Base-by-base conservation (phyloP, 2,888 invertebrate genomes). In the Plebejus argus region DNA sequence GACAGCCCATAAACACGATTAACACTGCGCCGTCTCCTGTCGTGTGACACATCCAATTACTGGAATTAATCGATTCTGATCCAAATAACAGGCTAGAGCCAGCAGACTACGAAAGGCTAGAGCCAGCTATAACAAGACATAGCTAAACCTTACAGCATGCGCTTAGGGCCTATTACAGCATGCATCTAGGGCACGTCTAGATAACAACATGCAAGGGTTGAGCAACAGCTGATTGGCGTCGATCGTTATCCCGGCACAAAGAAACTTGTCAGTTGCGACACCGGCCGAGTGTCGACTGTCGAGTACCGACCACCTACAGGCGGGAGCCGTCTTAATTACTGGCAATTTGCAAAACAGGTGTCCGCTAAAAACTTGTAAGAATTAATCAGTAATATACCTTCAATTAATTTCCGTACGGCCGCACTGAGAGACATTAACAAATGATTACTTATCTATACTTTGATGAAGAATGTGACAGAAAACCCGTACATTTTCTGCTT, bases 1-100 rank as follows among this genome's bases (percentile, higher is more conserved):
- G 61, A 61, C 23, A 23, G 23, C 23, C 61, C 61, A 61, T 61
- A 23, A 61, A 61, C 23, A 61, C 61, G 61, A 12, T 33, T 33
- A 66, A 15, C 28, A 66, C 66, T 18, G 15, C 28, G 28, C 28
- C 28, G 15, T 33, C 28, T 33, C 61, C 10, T 61, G 66, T 28
- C 66, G 66, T 33, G 66, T 28, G 66, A 66, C 66, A 66, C 66
- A 66, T 66, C 15, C 66, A 66, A 66, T 66, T 28, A 28, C 66
- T 66, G 18, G 28, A 66, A 12, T 33, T 66, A 66, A 66, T 66
- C 66, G 66, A 66, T 28, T 66, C 28, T 20, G 66, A 18, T 33
- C 66, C 66, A 66, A 66, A 66, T 66, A 66, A 66, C 66, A 66
- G 28, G 28, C 28, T 66, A 28, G 10, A 61, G 61, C 23, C 10